These are phyloP conservation scores for Eulemur rubriventer DNA, from an alignment of 2,797 vertebrate species.

Conservation along the genomic window DNA sequence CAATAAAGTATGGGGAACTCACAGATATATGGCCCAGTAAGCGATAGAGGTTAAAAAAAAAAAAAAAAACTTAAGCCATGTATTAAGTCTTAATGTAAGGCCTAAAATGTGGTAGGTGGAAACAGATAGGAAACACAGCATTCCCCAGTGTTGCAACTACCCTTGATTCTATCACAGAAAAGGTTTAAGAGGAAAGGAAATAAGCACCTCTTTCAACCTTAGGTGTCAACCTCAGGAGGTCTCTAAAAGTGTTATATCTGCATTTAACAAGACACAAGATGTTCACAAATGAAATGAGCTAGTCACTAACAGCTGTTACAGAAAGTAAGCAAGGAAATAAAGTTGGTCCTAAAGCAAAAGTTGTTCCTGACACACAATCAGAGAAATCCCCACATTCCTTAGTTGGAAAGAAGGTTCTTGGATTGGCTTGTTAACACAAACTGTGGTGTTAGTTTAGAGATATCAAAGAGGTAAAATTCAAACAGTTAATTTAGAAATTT, in stretches of 20 bases:
- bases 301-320: not conserved
- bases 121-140: not conserved
- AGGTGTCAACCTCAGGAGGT: not conserved
- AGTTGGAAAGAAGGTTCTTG: not conserved
- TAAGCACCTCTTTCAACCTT: constrained; percentile 25
- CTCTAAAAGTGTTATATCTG: not conserved
- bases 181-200: constrained; percentile 20
- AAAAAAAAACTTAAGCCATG: not conserved
- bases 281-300: constrained; percentile 20
- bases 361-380: constrained; percentile 9
- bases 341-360: constrained; percentile 1
- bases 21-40: not conserved
- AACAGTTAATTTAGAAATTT: constrained; percentile 58
- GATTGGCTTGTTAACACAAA: constrained; percentile 16
- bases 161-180: not conserved
- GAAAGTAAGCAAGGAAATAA: constrained; percentile 41
- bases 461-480: constrained; percentile 47
- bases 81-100: not conserved
- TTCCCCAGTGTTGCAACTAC: not conserved
- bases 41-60: not conserved
- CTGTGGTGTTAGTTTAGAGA: constrained; percentile 54
- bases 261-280: not conserved
- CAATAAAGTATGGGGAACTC: not conserved
- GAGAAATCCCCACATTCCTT: not conserved
- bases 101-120: not conserved